Conservation (phyloP, 35 echinoderm and acorn worm species). For the Patiria miniata region DNA sequence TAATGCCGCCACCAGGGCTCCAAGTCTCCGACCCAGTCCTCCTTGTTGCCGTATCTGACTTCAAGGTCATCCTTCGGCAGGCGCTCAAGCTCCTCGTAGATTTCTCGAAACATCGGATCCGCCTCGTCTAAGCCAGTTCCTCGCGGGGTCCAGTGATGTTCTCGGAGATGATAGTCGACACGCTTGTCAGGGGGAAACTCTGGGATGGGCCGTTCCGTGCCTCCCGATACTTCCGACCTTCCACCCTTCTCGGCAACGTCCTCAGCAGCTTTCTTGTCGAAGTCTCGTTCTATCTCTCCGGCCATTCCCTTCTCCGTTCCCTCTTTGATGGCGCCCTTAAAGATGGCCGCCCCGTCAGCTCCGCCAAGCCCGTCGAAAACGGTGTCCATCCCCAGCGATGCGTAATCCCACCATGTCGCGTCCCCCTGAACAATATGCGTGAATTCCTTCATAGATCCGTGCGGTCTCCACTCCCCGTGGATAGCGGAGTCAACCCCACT, state of each 20-base stretch:
- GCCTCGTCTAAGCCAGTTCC: neutral
- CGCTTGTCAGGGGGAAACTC: conserved; percentile 13
- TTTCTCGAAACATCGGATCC: conserved; percentile 17
- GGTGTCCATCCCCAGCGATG: conserved; percentile 1
- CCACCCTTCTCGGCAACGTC: neutral
- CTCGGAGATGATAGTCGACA: neutral
- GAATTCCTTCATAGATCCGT: conserved; percentile 22
- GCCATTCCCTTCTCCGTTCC: conserved; percentile 10
- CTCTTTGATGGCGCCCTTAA: neutral
- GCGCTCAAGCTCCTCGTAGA: conserved; percentile 19
- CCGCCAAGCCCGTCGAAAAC: conserved; percentile 24
- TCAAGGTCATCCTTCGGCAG: conserved; percentile 19
- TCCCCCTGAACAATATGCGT: conserved; percentile 46
- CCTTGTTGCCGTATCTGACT: conserved; percentile 1
- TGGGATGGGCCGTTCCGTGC: neutral
- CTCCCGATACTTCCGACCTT: neutral
- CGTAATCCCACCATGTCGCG: conserved; percentile 9
- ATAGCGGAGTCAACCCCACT: conserved; percentile 39
- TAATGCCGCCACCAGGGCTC: conserved; percentile 12
- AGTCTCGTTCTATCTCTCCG: conserved; percentile 17
- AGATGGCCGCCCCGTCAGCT: conserved; percentile 34
- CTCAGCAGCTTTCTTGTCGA: neutral
- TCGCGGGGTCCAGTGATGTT: neutral
- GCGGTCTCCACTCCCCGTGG: neutral
- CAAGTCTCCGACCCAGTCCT: neutral